phyloP scores from a whole-genome alignment of 1,140 invertebrate genomes.

The Reticulitermes speratus region DNA sequence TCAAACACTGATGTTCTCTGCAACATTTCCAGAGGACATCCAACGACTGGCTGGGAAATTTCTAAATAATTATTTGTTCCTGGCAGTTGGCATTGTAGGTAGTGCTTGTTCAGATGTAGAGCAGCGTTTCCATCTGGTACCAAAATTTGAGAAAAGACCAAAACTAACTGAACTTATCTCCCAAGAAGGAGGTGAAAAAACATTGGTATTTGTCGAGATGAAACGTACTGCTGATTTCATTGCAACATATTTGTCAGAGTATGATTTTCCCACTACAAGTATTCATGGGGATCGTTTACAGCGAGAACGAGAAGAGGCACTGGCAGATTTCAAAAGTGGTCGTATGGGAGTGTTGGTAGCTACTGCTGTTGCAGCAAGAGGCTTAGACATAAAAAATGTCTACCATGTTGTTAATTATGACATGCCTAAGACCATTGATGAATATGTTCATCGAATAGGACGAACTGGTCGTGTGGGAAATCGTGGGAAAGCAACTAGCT shows the following conservation, averaged over 20 bases:
- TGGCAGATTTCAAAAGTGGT: slow-evolving; percentile 78
- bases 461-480: slow-evolving; percentile 93
- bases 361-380: slow-evolving; percentile 90
- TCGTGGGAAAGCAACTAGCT: slow-evolving; percentile 83
- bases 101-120: slow-evolving; percentile 87
- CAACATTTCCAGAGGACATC: slow-evolving; percentile 84
- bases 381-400: slow-evolving; percentile 81
- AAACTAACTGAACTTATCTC: slow-evolving; percentile 70
- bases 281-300: slow-evolving; percentile 94
- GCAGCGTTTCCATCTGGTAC: slow-evolving; percentile 77
- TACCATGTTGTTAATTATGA: slow-evolving; percentile 92
- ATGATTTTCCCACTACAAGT: slow-evolving; percentile 72
- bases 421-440: slow-evolving; percentile 80
- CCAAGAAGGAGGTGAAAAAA: slow-evolving; percentile 58
- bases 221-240: slow-evolving; percentile 89
- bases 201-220: slow-evolving; percentile 87
- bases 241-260: slow-evolving; percentile 70
- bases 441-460: slow-evolving; percentile 95
- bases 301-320: slow-evolving; percentile 82
- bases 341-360: slow-evolving; percentile 79
- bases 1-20: slow-evolving; percentile 89
- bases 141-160: slow-evolving; percentile 69
- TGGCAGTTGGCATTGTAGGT: slow-evolving; percentile 86
- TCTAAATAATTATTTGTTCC: slow-evolving; percentile 78
- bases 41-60: slow-evolving; percentile 75